These are phyloP conservation scores for Zeugodacus cucurbitae DNA, from an alignment of 1,140 invertebrate genomes.

Conservation along the genomic window DNA sequence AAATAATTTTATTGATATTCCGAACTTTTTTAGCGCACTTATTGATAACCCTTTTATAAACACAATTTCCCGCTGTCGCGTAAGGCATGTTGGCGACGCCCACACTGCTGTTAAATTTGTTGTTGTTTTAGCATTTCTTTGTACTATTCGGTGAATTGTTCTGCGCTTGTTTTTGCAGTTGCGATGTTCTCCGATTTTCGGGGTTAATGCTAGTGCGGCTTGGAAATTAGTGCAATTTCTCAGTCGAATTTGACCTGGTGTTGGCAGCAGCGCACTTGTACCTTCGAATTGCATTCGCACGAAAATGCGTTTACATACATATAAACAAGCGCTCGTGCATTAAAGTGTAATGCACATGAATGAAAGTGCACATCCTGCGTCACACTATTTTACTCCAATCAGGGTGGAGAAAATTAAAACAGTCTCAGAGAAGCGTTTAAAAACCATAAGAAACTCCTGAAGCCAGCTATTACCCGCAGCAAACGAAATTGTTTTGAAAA, in stretches of 20 bases:
- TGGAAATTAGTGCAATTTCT: constrained; percentile 28
- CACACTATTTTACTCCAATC: neutral
- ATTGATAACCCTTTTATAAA: no score
- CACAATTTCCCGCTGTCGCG: neutral
- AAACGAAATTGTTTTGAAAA: no score
- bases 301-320: neutral
- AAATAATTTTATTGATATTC: no score
- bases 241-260: neutral
- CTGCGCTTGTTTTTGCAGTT: neutral
- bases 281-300: neutral
- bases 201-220: neutral
- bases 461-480: no score
- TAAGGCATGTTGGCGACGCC: neutral
- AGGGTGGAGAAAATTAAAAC: no score
- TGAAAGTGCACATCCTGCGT: neutral
- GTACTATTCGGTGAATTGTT: neutral
- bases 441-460: no score
- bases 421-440: no score
- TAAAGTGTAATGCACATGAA: neutral
- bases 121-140: neutral
- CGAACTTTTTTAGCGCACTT: no score
- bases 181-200: neutral
- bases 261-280: neutral
- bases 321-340: neutral
- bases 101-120: neutral